Evolutionary conservation across 2,888 invertebrate genomes (phyloP), one percentile per base, ranked within the genome.

Genomic region (Crocallis elinguaria): DNA sequence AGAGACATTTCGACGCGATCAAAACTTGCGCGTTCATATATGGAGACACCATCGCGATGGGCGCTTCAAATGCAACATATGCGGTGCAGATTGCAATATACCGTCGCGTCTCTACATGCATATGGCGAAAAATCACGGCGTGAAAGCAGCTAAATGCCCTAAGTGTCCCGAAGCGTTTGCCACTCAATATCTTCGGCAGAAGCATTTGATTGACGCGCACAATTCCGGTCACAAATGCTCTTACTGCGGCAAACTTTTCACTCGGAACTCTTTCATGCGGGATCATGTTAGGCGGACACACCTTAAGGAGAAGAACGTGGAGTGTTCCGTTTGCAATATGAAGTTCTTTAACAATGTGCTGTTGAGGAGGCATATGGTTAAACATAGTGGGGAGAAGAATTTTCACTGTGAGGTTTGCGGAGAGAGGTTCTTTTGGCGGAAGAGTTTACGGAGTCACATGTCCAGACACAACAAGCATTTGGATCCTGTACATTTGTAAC

Each of bases 321-420:
- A 89, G 51, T 92, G 91, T 37, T 75, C 84, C 0, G 84, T 91
- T 3, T 92, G 92, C 46, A 78, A 72, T 48, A 87, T 88, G 81
- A 88, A 86, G 64, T 92, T 92, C 60, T 90, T 90, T 25, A 90
- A 89, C 43, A 87, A 88, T 49, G 85, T 88, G 3, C 73, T 90
- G 4, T 49, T 89, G 6, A 77, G 85, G 27, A 67, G 88, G 0
- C 91, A 90, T 41, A 88, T 90, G 88, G 83, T 88, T 0, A 90
- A 88, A 39, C 90, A 90, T 48, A 90, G 90, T 32, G 92, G 92
- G 1, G 93, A 93, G 29, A 92, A 92, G 49, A 91, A 89, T 37
- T 93, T 92, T 53, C 92, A 93, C 42, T 94, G 94, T 57, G 93
- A 94, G 37, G 79, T 93, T 1, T 94, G 94, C 50, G 92, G 93